phyloP scores from a whole-genome alignment of 2,113 vertebrate genomes.

The Psilopsiagon aurifrons region DNA sequence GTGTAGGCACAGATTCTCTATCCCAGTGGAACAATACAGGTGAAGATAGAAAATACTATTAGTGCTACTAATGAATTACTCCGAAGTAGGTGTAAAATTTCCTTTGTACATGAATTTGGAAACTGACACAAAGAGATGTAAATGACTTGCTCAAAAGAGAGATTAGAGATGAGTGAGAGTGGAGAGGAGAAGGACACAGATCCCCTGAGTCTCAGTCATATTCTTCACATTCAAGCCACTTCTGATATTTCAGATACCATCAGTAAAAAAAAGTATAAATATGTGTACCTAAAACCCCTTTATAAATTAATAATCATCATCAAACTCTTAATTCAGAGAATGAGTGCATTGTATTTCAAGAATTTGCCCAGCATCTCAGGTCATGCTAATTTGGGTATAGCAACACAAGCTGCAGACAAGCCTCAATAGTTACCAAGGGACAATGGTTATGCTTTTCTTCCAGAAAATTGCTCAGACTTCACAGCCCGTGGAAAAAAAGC shows the following conservation, averaged over 20 bases:
- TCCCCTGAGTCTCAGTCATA: neutral
- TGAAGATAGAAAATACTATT: neutral
- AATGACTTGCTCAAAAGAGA: neutral
- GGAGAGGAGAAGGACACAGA: neutral
- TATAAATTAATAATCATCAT: neutral
- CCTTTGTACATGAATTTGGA: neutral
- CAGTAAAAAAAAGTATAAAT: neutral
- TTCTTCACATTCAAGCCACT: neutral
- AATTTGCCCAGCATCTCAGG: neutral
- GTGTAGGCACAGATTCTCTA: neutral
- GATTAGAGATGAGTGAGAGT: neutral
- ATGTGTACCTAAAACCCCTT: neutral
- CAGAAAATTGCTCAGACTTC: slow-evolving; percentile 28
- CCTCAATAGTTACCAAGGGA: slow-evolving; percentile 21
- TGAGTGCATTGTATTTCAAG: neutral
- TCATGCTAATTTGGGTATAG: slow-evolving; percentile 11
- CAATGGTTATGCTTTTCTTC: neutral
- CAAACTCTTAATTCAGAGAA: neutral
- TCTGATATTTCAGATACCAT: neutral
- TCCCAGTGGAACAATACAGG: neutral
- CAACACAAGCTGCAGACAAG: slow-evolving; percentile 11
- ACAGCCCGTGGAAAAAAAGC: neutral
- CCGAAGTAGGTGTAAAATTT: neutral
- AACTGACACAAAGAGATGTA: neutral
- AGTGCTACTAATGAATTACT: neutral